phyloP scores from a whole-genome alignment of 2,888 invertebrate species.

The Limnephilus auricula region DNA sequence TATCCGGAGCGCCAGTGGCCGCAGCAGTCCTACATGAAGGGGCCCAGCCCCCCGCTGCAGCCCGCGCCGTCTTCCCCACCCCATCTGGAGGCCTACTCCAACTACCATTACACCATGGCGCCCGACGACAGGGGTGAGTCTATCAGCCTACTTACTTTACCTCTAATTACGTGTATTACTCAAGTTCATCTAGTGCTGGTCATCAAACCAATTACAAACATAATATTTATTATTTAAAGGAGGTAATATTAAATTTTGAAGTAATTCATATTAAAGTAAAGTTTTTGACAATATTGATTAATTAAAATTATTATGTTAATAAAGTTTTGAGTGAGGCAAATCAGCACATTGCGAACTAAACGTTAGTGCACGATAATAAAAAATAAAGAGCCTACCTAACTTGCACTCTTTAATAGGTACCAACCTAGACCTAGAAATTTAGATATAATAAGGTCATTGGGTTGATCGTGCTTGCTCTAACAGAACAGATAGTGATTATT shows the following conservation, averaged over 20 bases:
- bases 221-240: no score
- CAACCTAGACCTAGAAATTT: background rate
- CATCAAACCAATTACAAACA: no score
- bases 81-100: conserved; percentile 74
- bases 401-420: background rate
- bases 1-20: conserved; percentile 58
- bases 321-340: background rate
- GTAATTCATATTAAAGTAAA: no score
- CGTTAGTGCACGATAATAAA: background rate
- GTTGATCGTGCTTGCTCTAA: background rate
- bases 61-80: conserved; percentile 70
- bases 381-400: background rate
- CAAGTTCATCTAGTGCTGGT: no score
- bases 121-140: conserved; percentile 58
- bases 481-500: background rate
- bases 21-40: conserved; percentile 59
- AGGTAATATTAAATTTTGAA: no score
- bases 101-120: conserved; percentile 75
- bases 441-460: background rate
- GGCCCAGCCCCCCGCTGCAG: conserved; percentile 56
- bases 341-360: background rate
- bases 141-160: background rate
- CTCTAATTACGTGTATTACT: background rate
- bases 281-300: no score
- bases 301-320: no score